phyloP scores from a whole-genome alignment of 2,888 invertebrate genomes.

The Leptura quadrifasciata region DNA sequence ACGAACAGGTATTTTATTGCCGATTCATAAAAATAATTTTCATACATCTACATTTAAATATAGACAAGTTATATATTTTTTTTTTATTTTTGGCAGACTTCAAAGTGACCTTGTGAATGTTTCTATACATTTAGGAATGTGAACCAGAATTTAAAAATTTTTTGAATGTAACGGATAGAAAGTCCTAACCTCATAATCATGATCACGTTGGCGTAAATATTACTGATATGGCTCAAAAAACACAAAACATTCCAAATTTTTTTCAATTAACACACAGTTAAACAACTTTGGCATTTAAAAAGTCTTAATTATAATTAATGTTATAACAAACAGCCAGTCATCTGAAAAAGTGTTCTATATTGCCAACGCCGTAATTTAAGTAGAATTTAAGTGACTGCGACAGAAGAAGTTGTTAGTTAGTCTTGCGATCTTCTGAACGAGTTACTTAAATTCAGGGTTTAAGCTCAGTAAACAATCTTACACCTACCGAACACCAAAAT shows the following conservation, averaged over 20 bases:
- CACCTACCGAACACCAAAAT: slow-evolving; percentile 73
- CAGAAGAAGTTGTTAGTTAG: slow-evolving; percentile 42
- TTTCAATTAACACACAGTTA: slow-evolving; percentile 58
- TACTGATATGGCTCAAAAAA: slow-evolving; percentile 66
- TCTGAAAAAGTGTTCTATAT: slow-evolving; percentile 51
- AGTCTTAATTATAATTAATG: slow-evolving; percentile 62
- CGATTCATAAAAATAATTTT: slow-evolving; percentile 62
- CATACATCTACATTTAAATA: slow-evolving; percentile 53
- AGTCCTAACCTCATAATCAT: slow-evolving; percentile 51
- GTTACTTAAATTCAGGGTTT: slow-evolving; percentile 56
- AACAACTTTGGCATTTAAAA: slow-evolving; percentile 68
- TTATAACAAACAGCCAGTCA: slow-evolving; percentile 60
- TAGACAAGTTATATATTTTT: slow-evolving; percentile 56
- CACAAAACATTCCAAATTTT: slow-evolving; percentile 57
- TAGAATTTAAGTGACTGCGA: slow-evolving; percentile 49
- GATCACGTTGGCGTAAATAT: slow-evolving; percentile 61
- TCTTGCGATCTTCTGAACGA: slow-evolving; percentile 42
- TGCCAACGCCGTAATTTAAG: slow-evolving; percentile 55
- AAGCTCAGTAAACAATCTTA: slow-evolving; percentile 70
- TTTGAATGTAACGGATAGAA: slow-evolving; percentile 44
- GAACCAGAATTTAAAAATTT: slow-evolving; percentile 45
- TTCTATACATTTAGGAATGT: slow-evolving; percentile 57
- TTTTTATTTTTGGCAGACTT: slow-evolving; percentile 64
- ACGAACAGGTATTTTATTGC: slow-evolving; percentile 60
- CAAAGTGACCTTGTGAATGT: slow-evolving; percentile 64